Conservation (phyloP, 2,888 invertebrate species). For the Lydus trimaculatus region DNA sequence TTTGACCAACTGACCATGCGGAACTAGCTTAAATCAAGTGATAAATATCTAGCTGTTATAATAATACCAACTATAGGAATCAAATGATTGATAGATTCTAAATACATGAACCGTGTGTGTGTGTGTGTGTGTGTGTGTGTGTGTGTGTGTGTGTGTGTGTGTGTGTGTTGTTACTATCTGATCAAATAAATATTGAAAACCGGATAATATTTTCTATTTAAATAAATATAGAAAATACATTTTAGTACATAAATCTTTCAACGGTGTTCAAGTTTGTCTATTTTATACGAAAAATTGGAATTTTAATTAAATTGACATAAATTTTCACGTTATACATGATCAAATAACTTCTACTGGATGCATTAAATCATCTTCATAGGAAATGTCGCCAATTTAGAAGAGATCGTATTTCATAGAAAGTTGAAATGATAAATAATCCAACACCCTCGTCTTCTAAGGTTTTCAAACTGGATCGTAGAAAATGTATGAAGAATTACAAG, state of each 20-base stretch:
- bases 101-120: conserved; percentile 14
- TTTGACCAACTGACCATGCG: conserved; percentile 49
- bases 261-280: not conserved
- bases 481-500: no score
- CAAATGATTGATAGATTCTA: conserved; percentile 45
- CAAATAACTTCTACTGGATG: not conserved
- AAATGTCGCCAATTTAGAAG: not conserved
- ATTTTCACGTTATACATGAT: not conserved
- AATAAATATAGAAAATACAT: not conserved
- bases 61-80: conserved; percentile 32
- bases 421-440: no score
- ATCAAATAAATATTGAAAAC: conserved; percentile 9
- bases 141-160: no score
- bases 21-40: conserved; percentile 43
- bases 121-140: no score
- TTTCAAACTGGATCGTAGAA: no score
- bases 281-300: not conserved
- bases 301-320: not conserved
- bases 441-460: no score
- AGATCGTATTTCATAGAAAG: no score
- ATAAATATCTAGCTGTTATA: conserved; percentile 41
- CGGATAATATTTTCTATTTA: not conserved
- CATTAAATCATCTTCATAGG: not conserved
- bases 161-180: conserved; percentile 8
- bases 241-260: not conserved